Percentiles rank a stretch among this genome's conserved stretches.
Evolutionary conservation across 92 coral and sea anemone species (phyloP).

Genomic region (Phymanthus crucifer): DNA sequence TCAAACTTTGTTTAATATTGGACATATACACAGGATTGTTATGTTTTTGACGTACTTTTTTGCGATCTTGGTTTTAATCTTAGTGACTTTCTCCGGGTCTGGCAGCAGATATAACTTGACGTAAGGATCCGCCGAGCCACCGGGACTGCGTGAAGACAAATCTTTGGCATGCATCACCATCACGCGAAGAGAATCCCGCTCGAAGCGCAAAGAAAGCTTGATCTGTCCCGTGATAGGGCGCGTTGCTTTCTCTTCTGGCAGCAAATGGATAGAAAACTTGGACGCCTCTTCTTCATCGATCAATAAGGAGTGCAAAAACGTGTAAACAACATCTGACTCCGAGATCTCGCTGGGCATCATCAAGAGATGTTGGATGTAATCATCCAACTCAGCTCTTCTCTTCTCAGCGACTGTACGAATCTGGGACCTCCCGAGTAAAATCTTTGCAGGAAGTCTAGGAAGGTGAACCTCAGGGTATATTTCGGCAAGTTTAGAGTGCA

Average conservation of each 20-base stretch:
- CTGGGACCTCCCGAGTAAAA: constrained; percentile 94
- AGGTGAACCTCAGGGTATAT: constrained; percentile 76
- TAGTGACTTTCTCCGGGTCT: constrained; percentile 87
- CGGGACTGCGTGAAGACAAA: constrained; percentile 76
- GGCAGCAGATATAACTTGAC: constrained; percentile 96
- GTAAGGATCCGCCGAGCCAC: constrained; percentile 88
- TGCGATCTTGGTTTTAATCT: constrained; percentile 93
- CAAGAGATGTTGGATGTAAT: constrained; percentile 75
- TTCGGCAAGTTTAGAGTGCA: constrained; percentile 78
- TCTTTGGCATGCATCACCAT: constrained; percentile 97
- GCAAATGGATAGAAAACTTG: constrained; percentile 73
- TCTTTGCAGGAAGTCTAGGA: constrained; percentile 92
- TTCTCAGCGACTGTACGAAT: constrained; percentile 98
- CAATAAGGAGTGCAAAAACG: constrained; percentile 79
- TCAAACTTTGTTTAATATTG: too few relatives aligned
- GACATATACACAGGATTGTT: too few relatives aligned
- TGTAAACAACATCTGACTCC: constrained; percentile 86
- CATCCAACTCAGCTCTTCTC: constrained; percentile 89
- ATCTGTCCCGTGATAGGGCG: constrained; percentile 86
- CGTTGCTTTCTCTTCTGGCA: constrained; percentile 89
- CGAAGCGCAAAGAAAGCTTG: constrained; percentile 80
- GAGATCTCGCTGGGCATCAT: constrained; percentile 77
- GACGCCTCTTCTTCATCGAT: constrained; percentile 79
- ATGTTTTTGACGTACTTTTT: constrained; percentile 39
- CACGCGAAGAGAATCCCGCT: constrained; percentile 66